Evolutionary conservation across 2,888 invertebrate genomes (phyloP).

Genomic region (Tenthredo scrophulariae): DNA sequence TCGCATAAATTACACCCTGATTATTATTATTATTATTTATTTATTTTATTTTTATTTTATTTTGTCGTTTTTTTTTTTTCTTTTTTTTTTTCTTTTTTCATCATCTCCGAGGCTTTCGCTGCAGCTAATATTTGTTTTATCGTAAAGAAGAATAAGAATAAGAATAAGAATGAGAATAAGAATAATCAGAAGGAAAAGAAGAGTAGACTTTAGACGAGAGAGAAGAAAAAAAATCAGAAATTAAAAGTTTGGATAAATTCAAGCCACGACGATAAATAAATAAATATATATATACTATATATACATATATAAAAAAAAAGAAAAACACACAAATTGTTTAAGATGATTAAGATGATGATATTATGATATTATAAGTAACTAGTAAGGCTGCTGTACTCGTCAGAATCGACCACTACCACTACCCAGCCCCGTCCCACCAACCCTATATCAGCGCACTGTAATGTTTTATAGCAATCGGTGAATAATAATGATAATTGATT

Average conservation of each 20-base stretch:
- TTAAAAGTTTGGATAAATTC: background rate
- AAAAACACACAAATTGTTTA: background rate
- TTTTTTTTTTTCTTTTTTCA: background rate
- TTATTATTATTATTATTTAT: no score
- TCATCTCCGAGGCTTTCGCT: background rate
- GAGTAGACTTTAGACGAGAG: no score
- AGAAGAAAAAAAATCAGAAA: background rate
- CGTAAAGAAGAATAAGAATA: background rate
- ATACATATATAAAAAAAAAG: background rate
- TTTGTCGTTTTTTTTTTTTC: background rate
- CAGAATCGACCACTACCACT: background rate
- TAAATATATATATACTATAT: background rate
- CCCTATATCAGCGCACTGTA: background rate
- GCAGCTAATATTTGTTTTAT: background rate
- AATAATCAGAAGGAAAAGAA: no score
- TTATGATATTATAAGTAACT: background rate
- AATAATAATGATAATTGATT: constrained; percentile 3
- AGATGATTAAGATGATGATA: background rate
- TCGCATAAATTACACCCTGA: background rate
- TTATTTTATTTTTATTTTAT: no score
- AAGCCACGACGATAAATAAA: background rate
- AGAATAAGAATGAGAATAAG: no score
- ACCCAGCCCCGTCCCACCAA: background rate
- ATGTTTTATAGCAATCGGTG: background rate
- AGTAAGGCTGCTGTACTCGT: constrained; percentile 4